Percentiles rank a stretch among this genome's conserved stretches.
These are phyloP conservation scores for Chloebia gouldiae DNA, from an alignment of 2,113 vertebrate species.

Conservation along the genomic window DNA sequence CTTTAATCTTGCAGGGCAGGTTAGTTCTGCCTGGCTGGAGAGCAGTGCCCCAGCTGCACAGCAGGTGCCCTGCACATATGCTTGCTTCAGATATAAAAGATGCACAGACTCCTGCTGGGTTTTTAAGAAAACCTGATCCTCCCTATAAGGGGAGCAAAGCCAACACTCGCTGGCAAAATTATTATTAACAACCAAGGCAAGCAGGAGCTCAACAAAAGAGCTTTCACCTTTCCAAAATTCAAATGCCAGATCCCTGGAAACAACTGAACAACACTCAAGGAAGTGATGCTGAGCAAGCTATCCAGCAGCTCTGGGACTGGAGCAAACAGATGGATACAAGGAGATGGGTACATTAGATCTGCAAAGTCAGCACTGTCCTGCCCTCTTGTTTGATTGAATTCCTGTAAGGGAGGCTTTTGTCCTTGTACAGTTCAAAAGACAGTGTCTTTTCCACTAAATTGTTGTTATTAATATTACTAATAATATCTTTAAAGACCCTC, in stretches of 20 bases:
- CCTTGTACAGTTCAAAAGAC: not conserved
- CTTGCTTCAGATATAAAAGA: not conserved
- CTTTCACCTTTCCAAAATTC: not conserved
- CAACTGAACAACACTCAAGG: not conserved
- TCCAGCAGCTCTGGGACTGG: not conserved
- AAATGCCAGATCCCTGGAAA: not conserved
- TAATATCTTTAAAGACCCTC: not conserved
- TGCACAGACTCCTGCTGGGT: not conserved
- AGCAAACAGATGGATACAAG: not conserved
- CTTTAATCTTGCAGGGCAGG: not conserved
- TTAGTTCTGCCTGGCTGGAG: not conserved
- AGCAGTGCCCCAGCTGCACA: not conserved
- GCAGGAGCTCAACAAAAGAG: not conserved
- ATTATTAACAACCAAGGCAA: not conserved
- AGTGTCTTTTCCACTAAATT: not conserved
- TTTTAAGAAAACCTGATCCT: not conserved
- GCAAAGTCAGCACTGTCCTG: not conserved
- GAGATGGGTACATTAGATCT: not conserved
- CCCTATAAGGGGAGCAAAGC: not conserved
- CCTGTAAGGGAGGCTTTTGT: not conserved
- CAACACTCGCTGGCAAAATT: not conserved
- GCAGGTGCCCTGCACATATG: accelerated
- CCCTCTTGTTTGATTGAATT: not conserved
- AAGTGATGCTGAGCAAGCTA: not conserved
- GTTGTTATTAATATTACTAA: not conserved